Base-by-base conservation (phyloP, 53 echinoderm and acorn worm species). In the Holothuria leucospilota region DNA sequence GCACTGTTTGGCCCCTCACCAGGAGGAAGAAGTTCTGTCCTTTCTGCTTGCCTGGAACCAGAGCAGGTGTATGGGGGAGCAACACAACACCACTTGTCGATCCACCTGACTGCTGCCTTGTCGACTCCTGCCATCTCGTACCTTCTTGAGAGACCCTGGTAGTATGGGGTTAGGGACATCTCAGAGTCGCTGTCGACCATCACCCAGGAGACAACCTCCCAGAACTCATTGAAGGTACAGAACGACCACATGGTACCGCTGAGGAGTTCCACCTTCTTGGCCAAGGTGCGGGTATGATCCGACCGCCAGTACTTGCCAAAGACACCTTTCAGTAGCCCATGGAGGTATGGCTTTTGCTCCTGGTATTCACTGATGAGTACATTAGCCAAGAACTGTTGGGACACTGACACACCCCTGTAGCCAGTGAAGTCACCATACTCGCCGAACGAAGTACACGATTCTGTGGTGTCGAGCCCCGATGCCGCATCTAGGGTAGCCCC, bases 251-350 rank as follows among this genome's bases (percentile, higher is more conserved):
- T 81, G 18, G 24, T 60, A 8, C 88, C 88, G 59, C 82, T 88
- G 26, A 78, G 66, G 46, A 87, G 68, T 38, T 88, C 68, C 51
- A 81, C 67, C 59, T 82, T 81, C 68, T 88, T 81, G 25, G 87
- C 85, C 51, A 85, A 25, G 5, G 85, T 85, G 20, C 53, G 46
- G 51, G 69, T 87, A 58, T 87, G 87, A 41, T 87, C 81, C 1
- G 87, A 68, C 56, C 82, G n/a, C 69, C 88, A 88, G 68, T 82
- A 81, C 20, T 68, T 81, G 13, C 88, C 88, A 69, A 88, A 88
- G 3, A 77, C 63, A 14, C 80, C 80, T 63, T 81, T 81, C 59
- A 88, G 39, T 38, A 78, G 60, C 9, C 70, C 88, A 69, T 80
- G 59, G 29, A 82, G 69, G 58, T 51, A 88, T 23, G 81, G 40